A percentile compares a stretch with the other conserved stretches of the same genome.
phyloP scores from a whole-genome alignment of 2,888 invertebrate genomes.

The Norana najaformis region DNA sequence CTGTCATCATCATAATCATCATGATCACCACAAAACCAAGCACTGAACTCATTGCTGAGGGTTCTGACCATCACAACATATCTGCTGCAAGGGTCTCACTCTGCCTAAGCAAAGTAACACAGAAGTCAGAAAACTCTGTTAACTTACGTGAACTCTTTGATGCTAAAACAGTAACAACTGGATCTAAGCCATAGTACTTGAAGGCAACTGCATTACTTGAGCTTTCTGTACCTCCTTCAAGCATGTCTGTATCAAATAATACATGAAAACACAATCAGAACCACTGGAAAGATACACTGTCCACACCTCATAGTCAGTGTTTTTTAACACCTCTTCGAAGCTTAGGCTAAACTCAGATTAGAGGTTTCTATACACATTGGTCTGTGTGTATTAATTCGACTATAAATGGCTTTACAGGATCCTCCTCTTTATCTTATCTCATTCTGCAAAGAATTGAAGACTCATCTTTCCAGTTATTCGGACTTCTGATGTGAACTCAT shows the following conservation, averaged over 20 bases:
- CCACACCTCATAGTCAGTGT: background rate
- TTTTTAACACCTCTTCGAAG: too few relatives aligned
- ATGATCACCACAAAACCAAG: constrained; percentile 28
- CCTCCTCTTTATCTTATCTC: too few relatives aligned
- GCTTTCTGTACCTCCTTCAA: constrained; percentile 48
- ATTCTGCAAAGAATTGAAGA: too few relatives aligned
- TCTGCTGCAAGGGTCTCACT: too few relatives aligned
- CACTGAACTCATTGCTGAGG: too few relatives aligned
- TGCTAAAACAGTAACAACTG: constrained; percentile 66
- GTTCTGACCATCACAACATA: too few relatives aligned
- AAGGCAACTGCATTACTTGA: constrained; percentile 62
- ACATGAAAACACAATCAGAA: background rate
- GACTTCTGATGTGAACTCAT: background rate
- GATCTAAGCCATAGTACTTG: constrained; percentile 63
- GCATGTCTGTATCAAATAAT: background rate
- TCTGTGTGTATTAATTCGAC: too few relatives aligned
- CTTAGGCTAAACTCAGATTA: background rate
- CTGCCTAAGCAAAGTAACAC: background rate
- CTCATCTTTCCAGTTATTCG: background rate
- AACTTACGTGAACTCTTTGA: constrained; percentile 66
- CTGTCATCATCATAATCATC: constrained; percentile 38
- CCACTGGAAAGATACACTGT: background rate
- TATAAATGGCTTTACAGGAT: too few relatives aligned
- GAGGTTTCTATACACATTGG: background rate
- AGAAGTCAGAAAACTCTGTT: background rate